These are phyloP conservation scores for Megaceryle torquata DNA, from an alignment of 2,113 vertebrate species.

Conservation along the genomic window DNA sequence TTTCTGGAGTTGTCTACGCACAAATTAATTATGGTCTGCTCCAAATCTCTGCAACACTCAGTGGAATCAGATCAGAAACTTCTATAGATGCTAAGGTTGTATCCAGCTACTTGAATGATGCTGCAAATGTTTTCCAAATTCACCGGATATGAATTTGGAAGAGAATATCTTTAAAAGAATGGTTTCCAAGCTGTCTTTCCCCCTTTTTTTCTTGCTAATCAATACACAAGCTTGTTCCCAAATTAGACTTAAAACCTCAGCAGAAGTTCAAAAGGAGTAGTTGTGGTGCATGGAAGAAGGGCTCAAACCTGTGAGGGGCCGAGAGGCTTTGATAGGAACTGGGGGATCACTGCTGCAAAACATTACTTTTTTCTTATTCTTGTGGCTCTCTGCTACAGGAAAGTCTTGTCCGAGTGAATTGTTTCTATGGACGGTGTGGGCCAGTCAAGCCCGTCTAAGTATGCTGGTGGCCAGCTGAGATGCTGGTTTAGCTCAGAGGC, in stretches of 20 bases:
- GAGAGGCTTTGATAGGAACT: background rate
- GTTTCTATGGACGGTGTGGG: background rate
- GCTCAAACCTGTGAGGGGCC: background rate
- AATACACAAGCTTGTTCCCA: background rate
- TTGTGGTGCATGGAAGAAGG: background rate
- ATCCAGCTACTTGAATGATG: background rate
- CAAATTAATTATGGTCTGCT: background rate
- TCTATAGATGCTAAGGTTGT: background rate
- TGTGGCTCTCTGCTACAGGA: background rate
- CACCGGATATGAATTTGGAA: background rate
- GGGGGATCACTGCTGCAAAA: background rate
- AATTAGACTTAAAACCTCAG: background rate
- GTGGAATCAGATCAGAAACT: background rate
- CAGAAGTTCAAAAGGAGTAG: constrained; percentile 22
- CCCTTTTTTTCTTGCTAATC: background rate
- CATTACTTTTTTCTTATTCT: background rate
- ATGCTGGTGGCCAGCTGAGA: fast-evolving
- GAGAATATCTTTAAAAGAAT: constrained; percentile 16
- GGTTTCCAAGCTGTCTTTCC: constrained; percentile 9
- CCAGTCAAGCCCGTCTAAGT: background rate
- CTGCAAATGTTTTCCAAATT: background rate
- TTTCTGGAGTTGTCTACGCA: background rate
- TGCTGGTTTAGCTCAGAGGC: background rate
- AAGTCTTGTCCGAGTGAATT: background rate
- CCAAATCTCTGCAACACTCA: background rate